These are phyloP conservation scores for Rhinolophus ferrumequinum DNA, from an alignment of 2,113 vertebrate species.

Conservation along the genomic window DNA sequence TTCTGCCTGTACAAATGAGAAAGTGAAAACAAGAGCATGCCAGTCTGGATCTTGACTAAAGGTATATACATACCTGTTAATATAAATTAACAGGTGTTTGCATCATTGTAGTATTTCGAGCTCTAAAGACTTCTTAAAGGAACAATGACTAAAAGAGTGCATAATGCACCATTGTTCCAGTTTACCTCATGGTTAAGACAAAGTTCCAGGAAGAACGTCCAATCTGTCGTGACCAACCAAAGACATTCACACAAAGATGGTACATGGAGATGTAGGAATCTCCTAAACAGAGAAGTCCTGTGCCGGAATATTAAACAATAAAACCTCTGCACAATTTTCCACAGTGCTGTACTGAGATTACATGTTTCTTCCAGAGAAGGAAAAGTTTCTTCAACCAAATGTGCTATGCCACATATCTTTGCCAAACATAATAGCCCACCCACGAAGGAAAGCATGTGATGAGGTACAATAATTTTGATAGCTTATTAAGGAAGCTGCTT, in stretches of 20 bases:
- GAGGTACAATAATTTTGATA: slow-evolving; percentile 43
- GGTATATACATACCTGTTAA: too few relatives aligned
- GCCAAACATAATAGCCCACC: slow-evolving; percentile 76
- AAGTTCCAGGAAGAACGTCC: not conserved
- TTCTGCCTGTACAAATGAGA: not conserved
- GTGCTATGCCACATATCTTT: slow-evolving; percentile 30
- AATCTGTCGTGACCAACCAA: not conserved
- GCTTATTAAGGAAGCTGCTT: slow-evolving; percentile 72
- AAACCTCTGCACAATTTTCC: not conserved
- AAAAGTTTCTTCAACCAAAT: slow-evolving; percentile 59
- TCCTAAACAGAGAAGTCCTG: not conserved
- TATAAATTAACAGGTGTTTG: not conserved
- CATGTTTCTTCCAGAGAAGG: slow-evolving; percentile 53
- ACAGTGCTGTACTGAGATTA: slow-evolving; percentile 35
- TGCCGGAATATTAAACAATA: slow-evolving; percentile 31
- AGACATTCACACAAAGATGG: not conserved
- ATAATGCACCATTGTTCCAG: not conserved
- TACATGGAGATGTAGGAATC: not conserved
- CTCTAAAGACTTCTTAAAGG: not conserved
- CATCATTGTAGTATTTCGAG: not conserved
- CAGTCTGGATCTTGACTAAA: not conserved
- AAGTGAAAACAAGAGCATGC: not conserved
- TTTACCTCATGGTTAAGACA: not conserved
- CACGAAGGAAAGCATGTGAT: slow-evolving; percentile 2
- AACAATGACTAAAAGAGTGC: not conserved